Evolutionary conservation across 2,888 invertebrate species (phyloP).

Genomic region (Sphaeridia pumilis): DNA sequence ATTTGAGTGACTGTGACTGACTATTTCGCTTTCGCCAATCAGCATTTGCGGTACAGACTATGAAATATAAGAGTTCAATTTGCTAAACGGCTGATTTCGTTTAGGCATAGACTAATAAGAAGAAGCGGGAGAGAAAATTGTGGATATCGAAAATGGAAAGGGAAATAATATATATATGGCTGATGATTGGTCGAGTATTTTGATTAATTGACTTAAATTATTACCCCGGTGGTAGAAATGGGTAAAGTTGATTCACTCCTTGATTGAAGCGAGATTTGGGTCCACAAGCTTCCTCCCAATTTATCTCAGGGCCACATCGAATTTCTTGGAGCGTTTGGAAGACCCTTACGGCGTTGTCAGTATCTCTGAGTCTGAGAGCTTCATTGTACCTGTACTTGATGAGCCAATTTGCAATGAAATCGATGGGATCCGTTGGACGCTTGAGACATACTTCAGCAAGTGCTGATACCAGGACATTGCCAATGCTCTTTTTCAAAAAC

Average conservation of each 20-base stretch:
- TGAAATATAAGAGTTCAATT: too few species aligned
- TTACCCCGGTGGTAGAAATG: conserved; percentile 14
- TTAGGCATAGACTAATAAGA: too few species aligned
- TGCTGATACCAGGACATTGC: conserved; percentile 33
- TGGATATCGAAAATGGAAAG: too few species aligned
- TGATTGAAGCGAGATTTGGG: conserved; percentile 4
- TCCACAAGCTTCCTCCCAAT: neutral
- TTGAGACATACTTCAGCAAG: conserved; percentile 34
- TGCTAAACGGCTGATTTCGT: too few species aligned
- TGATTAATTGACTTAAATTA: too few species aligned
- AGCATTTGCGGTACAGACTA: too few species aligned
- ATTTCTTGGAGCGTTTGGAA: conserved; percentile 26
- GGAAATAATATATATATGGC: too few species aligned
- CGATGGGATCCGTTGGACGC: conserved; percentile 33
- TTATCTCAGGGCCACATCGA: conserved; percentile 15
- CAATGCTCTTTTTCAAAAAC: conserved; percentile 30
- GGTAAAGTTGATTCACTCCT: conserved; percentile 8
- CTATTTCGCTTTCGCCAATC: too few species aligned
- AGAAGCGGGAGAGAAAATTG: too few species aligned
- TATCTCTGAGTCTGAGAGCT: conserved; percentile 33
- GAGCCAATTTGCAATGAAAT: conserved; percentile 35
- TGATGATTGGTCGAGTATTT: too few species aligned
- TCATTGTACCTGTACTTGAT: conserved; percentile 36
- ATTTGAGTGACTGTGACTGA: too few species aligned
- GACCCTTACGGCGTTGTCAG: conserved; percentile 33